Conservation (phyloP, 2,888 invertebrate species). For the Unio delphinus region DNA sequence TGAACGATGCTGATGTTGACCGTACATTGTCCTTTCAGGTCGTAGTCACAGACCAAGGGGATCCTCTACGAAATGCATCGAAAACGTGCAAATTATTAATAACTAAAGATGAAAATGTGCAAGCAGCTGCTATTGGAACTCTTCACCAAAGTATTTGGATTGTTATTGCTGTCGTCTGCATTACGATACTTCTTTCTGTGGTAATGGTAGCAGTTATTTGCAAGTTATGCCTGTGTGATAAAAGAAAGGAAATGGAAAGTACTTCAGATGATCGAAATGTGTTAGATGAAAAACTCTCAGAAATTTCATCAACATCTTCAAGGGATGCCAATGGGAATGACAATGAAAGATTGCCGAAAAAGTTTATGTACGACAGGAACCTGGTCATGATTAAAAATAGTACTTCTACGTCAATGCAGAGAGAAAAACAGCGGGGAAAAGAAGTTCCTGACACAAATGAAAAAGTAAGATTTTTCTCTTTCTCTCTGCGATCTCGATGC, state of each 20-base stretch:
- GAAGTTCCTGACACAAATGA: too few relatives aligned
- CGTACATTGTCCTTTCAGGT: constrained; percentile 38
- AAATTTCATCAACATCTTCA: constrained; percentile 16
- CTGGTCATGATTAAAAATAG: too few relatives aligned
- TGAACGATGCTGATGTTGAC: constrained; percentile 32
- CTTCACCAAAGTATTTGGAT: constrained; percentile 27
- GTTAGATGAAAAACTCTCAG: neutral
- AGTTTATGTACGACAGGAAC: too few relatives aligned
- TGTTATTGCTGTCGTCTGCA: constrained; percentile 32
- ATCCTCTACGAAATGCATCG: constrained; percentile 36
- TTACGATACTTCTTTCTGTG: constrained; percentile 36
- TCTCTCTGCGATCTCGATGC: too few relatives aligned
- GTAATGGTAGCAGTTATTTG: constrained; percentile 35
- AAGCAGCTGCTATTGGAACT: neutral
- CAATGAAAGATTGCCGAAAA: constrained; percentile 4
- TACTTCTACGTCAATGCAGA: too few relatives aligned
- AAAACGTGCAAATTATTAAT: constrained; percentile 32
- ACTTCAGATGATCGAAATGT: constrained; percentile 3
- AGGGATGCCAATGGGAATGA: constrained; percentile 19
- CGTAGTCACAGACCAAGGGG: constrained; percentile 53
- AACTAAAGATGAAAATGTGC: constrained; percentile 15
- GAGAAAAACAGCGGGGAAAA: too few relatives aligned
- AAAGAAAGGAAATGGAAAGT: constrained; percentile 11
- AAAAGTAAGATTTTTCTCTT: too few relatives aligned
- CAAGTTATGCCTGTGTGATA: constrained; percentile 31